Percentiles rank a stretch among this genome's conserved stretches.
phyloP scores from a whole-genome alignment of 2,113 vertebrate genomes.

The Diadophis punctatus region DNA sequence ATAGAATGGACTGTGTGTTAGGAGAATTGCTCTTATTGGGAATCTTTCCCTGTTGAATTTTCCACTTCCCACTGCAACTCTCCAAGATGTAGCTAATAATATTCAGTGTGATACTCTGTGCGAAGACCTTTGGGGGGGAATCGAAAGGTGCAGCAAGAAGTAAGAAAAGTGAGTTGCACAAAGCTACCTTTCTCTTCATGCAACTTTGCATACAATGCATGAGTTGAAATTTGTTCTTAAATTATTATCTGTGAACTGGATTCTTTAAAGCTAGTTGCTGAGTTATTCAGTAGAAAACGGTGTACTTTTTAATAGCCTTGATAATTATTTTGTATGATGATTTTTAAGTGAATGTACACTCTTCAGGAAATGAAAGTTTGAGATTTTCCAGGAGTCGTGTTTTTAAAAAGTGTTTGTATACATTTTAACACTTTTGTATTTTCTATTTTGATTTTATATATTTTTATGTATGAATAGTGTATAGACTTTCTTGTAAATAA shows the following conservation, averaged over 20 bases:
- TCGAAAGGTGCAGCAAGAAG: background rate
- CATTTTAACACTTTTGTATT: conserved; percentile 81
- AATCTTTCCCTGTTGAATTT: background rate
- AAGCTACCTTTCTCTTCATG: background rate
- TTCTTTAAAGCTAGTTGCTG: conserved; percentile 49
- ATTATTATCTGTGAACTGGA: conserved; percentile 53
- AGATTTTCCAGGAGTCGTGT: conserved; percentile 74
- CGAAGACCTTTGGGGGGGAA: background rate
- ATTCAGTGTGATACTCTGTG: background rate
- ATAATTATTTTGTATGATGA: conserved; percentile 76
- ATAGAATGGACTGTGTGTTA: background rate
- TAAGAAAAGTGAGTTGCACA: background rate
- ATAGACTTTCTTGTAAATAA: conserved; percentile 82
- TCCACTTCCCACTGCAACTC: background rate
- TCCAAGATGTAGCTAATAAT: background rate
- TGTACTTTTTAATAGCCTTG: conserved; percentile 77
- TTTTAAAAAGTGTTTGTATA: conserved; percentile 80
- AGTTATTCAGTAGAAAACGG: conserved; percentile 66
- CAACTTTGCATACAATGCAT: background rate
- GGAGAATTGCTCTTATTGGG: background rate
- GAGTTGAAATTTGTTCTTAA: conserved; percentile 49
- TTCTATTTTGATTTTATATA: conserved; percentile 86
- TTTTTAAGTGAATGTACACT: conserved; percentile 73
- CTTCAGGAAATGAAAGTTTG: conserved; percentile 65
- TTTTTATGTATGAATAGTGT: conserved; percentile 81